These are phyloP conservation scores for Ivindomyrus marchei DNA, from an alignment of 2,113 vertebrate species.

Conservation along the genomic window DNA sequence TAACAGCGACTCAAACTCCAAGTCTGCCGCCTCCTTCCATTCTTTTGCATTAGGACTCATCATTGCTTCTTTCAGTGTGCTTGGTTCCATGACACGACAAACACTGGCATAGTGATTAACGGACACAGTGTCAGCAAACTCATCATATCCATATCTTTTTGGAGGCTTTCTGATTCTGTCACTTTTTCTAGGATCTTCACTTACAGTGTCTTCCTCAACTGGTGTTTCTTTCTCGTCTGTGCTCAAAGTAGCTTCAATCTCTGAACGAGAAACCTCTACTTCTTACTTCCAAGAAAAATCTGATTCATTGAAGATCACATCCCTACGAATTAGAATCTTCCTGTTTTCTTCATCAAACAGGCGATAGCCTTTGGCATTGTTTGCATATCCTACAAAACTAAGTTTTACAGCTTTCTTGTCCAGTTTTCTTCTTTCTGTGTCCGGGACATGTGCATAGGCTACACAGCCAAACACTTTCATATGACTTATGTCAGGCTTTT, in stretches of 20 bases:
- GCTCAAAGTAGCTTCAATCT: neutral
- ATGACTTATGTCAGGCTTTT: constrained; percentile 21
- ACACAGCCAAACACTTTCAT: constrained; percentile 26
- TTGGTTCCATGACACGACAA: neutral
- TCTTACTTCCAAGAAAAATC: neutral
- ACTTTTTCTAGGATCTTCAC: neutral
- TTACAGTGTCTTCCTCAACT: neutral
- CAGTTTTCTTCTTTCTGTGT: constrained; percentile 10
- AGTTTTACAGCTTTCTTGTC: constrained; percentile 25
- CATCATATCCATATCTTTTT: neutral
- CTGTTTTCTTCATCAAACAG: constrained; percentile 25
- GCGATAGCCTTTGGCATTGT: constrained; percentile 8
- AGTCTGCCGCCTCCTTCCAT: constrained; percentile 28
- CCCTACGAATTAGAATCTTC: constrained; percentile 19
- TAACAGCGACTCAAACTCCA: constrained; percentile 31
- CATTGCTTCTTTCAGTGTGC: neutral
- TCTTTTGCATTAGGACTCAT: constrained; percentile 13
- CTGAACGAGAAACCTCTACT: neutral
- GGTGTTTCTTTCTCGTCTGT: neutral
- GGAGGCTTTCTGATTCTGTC: constrained; percentile 21
- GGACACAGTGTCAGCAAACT: neutral
- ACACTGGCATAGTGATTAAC: neutral
- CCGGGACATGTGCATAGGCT: constrained; percentile 12
- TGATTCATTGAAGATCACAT: constrained; percentile 7
- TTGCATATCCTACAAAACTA: constrained; percentile 10